Base-by-base conservation (phyloP, 2,888 invertebrate species). In the Teleogryllus oceanicus region DNA sequence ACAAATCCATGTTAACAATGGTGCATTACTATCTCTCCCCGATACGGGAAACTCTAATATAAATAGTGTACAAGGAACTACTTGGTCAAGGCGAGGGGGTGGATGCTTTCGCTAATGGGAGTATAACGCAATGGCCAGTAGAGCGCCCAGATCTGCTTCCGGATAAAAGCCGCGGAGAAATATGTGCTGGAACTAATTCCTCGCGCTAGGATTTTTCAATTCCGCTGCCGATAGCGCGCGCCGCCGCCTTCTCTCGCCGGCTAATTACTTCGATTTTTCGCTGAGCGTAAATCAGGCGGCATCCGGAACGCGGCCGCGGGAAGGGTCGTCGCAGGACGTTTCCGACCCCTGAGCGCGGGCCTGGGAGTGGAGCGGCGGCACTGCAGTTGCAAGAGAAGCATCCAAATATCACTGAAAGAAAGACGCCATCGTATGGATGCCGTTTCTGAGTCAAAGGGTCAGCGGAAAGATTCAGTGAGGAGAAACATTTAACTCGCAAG, bases 1-100 rank as follows among this genome's bases (percentile, higher is more conserved):
- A 62, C 62, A 62, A 62, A 62, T 62, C n/a, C 62, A 62, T 62
- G 62, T 62, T 62, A 62, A 62, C 62, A 62, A 62, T 62, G 62
- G 62, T 62, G 62, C 62, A 62, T 62, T 13, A 62, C 62, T 62
- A 62, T 62, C 62, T 62, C 62, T 62, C 62, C 62, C n/a, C 62
- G 62, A 62, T 62, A 62, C 62, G 62, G 62, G n/a, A 62, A 62
- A 62, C 62, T 62, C 62, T 18, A 62, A 62, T 62, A n/a, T 62
- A 62, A 37, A 37, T 37, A 37, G 37, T 37, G 37, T 37, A 37
- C 37, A 37, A 13, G 13, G 62, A 62, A 62, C 62, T n/a, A 37
- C 62, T 13, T 62, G 16, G 62, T 62, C 62, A 62, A 62, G 13
- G 62, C 13, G 5, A 1, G 62, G 62, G 62, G 62, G 37, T 37